Conservation (phyloP, 2,113 vertebrate genomes). For the Naja naja region DNA sequence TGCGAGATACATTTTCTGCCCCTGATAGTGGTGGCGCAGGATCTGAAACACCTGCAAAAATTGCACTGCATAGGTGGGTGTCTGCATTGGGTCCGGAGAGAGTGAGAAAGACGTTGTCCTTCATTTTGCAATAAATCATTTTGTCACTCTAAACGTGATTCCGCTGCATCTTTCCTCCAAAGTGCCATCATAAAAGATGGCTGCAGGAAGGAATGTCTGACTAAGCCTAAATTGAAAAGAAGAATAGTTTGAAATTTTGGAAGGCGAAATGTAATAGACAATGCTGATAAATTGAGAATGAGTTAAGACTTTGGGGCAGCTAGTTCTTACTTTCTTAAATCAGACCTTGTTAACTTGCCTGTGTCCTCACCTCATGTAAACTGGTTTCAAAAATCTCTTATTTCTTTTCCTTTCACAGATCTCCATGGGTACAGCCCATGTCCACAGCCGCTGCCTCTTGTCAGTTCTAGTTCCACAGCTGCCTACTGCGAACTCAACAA, state of each 20-base stretch:
- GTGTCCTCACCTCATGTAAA: background rate
- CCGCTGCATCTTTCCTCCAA: background rate
- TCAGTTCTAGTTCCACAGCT: slow-evolving; percentile 58
- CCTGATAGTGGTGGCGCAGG: background rate
- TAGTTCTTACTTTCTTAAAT: background rate
- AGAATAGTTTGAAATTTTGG: background rate
- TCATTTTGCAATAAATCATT: background rate
- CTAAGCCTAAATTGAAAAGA: background rate
- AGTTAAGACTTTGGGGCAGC: background rate
- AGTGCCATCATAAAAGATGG: background rate
- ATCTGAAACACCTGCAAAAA: slow-evolving; percentile 13
- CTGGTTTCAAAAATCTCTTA: background rate
- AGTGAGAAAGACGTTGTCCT: background rate
- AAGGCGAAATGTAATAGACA: background rate
- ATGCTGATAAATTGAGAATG: background rate
- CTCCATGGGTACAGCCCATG: slow-evolving; percentile 72
- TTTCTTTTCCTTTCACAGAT: slow-evolving; percentile 55
- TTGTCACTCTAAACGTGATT: background rate
- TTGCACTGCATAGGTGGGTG: slow-evolving; percentile 18
- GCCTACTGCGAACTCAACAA: slow-evolving; percentile 80
- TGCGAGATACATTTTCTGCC: slow-evolving; percentile 30
- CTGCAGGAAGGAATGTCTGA: background rate
- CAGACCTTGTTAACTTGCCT: background rate
- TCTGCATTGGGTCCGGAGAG: background rate
- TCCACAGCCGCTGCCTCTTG: slow-evolving; percentile 64